phyloP scores from a whole-genome alignment of 2,888 invertebrate species.

The Yponomeuta evonymella region DNA sequence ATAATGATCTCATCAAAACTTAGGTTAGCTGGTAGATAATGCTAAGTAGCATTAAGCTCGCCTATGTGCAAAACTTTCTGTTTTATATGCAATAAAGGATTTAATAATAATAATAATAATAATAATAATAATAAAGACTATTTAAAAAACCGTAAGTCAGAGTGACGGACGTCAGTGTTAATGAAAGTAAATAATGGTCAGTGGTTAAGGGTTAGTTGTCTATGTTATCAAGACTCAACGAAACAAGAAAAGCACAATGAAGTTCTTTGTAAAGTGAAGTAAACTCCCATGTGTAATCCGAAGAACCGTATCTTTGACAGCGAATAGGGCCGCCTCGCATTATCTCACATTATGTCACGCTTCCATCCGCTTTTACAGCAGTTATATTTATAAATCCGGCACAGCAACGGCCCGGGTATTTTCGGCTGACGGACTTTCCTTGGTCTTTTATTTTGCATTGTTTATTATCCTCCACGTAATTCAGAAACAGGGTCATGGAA shows the following conservation, averaged over 20 bases:
- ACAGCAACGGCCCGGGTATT: constrained; percentile 51
- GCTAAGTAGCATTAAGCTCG: too few relatives aligned
- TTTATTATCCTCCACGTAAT: constrained; percentile 30
- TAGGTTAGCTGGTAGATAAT: too few relatives aligned
- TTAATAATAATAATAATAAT: too few relatives aligned
- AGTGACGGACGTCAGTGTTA: too few relatives aligned
- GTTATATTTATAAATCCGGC: constrained; percentile 48
- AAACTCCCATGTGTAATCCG: neutral
- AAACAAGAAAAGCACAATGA: neutral
- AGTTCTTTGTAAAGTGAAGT: neutral
- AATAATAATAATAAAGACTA: too few relatives aligned
- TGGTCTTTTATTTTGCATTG: constrained; percentile 50
- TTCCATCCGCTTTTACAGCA: constrained; percentile 41
- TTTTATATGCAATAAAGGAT: too few relatives aligned
- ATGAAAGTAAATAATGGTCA: too few relatives aligned
- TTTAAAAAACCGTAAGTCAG: too few relatives aligned
- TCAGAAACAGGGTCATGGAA: constrained; percentile 7
- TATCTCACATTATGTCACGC: constrained; percentile 41
- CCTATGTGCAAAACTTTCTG: too few relatives aligned
- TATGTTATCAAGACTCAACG: too few relatives aligned
- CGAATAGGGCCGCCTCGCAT: constrained; percentile 14
- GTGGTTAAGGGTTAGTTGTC: too few relatives aligned
- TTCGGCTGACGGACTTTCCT: constrained; percentile 49
- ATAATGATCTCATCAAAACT: too few relatives aligned
- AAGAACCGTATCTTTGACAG: neutral